Evolutionary conservation across 2,888 invertebrate genomes (phyloP), one percentile per base, ranked within the genome.

Genomic region (Morpho deidamia): DNA sequence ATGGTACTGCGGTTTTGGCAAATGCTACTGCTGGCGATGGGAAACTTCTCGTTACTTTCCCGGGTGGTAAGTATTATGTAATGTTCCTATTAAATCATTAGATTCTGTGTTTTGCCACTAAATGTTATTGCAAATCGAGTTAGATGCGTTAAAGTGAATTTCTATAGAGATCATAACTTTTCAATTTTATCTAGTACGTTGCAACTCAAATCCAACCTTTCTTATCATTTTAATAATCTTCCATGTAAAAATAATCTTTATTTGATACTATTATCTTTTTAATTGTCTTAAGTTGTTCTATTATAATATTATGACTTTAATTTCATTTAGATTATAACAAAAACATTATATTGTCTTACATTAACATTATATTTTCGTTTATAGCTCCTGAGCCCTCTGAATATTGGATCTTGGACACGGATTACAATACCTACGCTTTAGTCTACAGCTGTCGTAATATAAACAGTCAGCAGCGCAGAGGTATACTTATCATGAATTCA

Each of bases 381-480:
- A 47, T 66, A 83, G 81, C 62, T 2, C 63, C 70, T 0, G 12
- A 11, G 3, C 9, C 41, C 8, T 40, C 63, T 0, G 62, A 67
- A 11, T 73, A 72, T 50, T 72, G 72, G 70, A 59, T 71, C 10
- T 59, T 70, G 2, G 71, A 88, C 34, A 93, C 93, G 0, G 93
- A 93, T 69, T 93, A 93, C 67, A 77, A 78, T 0, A 81, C 83
- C 40, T 93, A 91, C 60, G 80, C 92, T 4, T 86, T 93, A 0
- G 91, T 92, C 1, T 93, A 92, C 85, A 91, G 91, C 34, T 93
- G 93, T 67, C 69, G 68, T 0, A 83, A 91, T 62, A 70, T 86
- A 37, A 79, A 79, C 48, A 64, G 74, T 8, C 64, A 87, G 40
- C 59, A 66, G 51, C 84, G 84, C 63, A 70, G 77, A 66, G 74